Base-by-base conservation (phyloP, 2,888 invertebrate genomes). In the Mythimna loreyi region DNA sequence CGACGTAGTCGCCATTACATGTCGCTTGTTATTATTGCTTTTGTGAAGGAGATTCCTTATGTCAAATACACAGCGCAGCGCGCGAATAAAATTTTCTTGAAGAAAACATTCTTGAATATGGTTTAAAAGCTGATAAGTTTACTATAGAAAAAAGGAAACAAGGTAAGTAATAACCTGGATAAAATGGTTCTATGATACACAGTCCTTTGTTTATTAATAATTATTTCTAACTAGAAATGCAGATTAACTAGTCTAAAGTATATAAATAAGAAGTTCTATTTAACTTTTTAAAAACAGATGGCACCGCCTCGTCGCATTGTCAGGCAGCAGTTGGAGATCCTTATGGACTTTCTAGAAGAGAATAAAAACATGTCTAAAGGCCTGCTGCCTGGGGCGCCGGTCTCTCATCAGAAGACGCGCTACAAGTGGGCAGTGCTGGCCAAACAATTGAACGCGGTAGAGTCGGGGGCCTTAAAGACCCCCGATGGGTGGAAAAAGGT, bases 401-500 rank as follows among this genome's bases (percentile, higher is more conserved):
- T 90, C 2, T 87, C 91, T 7, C 91, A 91, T 64, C 91, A 92
- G n/a, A 86, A 85, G 16, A 90, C 88, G 13, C 86, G 90, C 52
- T 90, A 92, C 58, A 94, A 94, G 67, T 95, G 95, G 95, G 83
- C 87, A n/a, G 80, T 78, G 2, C 80, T 95, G 16, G 90, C 92
- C 6, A 94, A 93, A 84, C 91, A 90, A 79, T 86, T 95, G 0
- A 95, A 95, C 79, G 86, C 91, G 4, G 92, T 94, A 3, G 88
- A 88, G 63, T 87, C 88, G 16, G 94, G 94, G 3, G 89, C 91
- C 50, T 68, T 90, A 45, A 94, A 94, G 72, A 90, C 93, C 19
- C 93, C 94, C 16, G 91, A 93, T 52, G 91, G 91, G 1, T 95
- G 95, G 95, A 94, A 93, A 80, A 94, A 92, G 91, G 95, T 94